Base-by-base conservation (phyloP, 2,888 invertebrate genomes). In the Agrochola lota region DNA sequence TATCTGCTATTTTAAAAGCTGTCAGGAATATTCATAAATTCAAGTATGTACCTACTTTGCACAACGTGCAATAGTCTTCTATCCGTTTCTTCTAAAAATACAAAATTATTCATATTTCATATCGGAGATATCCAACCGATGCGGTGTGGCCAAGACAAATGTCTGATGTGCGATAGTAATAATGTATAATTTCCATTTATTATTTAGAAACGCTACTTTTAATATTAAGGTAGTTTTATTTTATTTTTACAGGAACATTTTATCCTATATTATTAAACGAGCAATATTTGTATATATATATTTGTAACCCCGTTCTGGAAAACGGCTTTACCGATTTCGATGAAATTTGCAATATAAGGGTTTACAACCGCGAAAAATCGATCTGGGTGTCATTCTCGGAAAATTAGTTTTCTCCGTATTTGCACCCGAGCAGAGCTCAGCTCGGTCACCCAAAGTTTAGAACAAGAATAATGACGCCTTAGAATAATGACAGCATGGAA, bases 51-150 rank as follows among this genome's bases (percentile, higher is more conserved):
- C 3, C 5, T 49, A 52, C 49, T 12, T 72, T n/a, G 52, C n/a
- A 52, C 66, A 60, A 40, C 35, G 20, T 49, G 49, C 77, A 74
- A 23, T 26, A 23, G 66, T 52, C 15, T 71, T 78, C 64, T 20
- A 62, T 70, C 74, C 20, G 20, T 57, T 55, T n/a, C 20, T 62
- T 49, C 60, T 80, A 73, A 77, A 83, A 75, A 71, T 71, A 84
- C 9, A 35, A 26, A 69, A 30, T 20, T n/a, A 68, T 67, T 68
- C 43, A 26, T 4, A 66, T 69, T 80, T 55, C 46, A 66, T 62
- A 77, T 74, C 66, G 43, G 59, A 74, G 7, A 60, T 43, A 75
- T 52, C 11, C 17, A 75, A 49, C 55, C 43, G 55, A n/a, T n/a
- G 55, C 40, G 43, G 26, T 17, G 52, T 70, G 62, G 69, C 67